Conservation (phyloP, 2,797 vertebrate genomes). For the Microchirus variegatus region DNA sequence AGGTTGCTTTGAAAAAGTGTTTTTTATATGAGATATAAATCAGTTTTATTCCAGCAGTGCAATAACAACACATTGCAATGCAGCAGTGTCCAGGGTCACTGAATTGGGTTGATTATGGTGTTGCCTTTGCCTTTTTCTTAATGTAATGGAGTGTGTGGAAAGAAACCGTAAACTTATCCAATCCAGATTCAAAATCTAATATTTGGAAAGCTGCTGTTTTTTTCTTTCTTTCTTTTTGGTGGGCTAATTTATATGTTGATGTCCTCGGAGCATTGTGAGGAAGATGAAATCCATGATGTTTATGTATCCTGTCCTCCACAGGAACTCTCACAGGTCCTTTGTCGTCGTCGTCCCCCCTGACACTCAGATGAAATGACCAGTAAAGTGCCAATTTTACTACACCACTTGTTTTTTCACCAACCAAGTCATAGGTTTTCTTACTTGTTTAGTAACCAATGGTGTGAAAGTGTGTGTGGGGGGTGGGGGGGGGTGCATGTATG, state of each 20-base stretch:
- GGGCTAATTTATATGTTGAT: slow-evolving; percentile 58
- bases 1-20: slow-evolving; percentile 23
- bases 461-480: slow-evolving; percentile 9
- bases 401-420: slow-evolving; percentile 69
- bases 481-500: slow-evolving; percentile 1
- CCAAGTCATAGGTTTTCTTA: slow-evolving; percentile 66
- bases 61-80: slow-evolving; percentile 18
- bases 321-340: slow-evolving; percentile 65
- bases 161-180: slow-evolving; percentile 36
- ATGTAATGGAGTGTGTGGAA: slow-evolving; percentile 2
- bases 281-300: slow-evolving; percentile 74
- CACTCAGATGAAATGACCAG: slow-evolving; percentile 71
- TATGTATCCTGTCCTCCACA: slow-evolving; percentile 74
- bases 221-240: slow-evolving; percentile 57
- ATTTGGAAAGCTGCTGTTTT: slow-evolving; percentile 53
- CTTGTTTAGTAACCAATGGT: slow-evolving; percentile 69
- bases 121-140: slow-evolving; percentile 27
- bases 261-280: slow-evolving; percentile 59
- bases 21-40: slow-evolving; percentile 39
- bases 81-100: slow-evolving; percentile 25
- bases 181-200: slow-evolving; percentile 54
- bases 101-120: slow-evolving; percentile 34
- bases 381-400: slow-evolving; percentile 78
- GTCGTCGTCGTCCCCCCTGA: slow-evolving; percentile 45
- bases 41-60: slow-evolving; percentile 34